A percentile compares a stretch with the other conserved stretches of the same genome.
These are phyloP conservation scores for Thymelicus lineola DNA, from an alignment of 2,888 invertebrate genomes.

Conservation along the genomic window DNA sequence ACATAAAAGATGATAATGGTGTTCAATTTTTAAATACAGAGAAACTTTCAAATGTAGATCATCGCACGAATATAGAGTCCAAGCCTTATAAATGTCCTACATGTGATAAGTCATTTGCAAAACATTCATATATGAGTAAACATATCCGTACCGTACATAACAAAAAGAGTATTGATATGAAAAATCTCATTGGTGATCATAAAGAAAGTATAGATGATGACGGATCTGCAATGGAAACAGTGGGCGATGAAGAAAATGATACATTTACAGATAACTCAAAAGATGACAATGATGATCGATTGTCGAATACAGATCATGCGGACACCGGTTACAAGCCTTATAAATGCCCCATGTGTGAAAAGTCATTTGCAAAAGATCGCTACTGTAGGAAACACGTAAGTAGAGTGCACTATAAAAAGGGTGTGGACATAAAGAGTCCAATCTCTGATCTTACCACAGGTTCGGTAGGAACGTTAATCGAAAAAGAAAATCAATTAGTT, in stretches of 20 bases:
- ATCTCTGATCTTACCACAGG: background rate
- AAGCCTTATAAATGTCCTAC: slow-evolving; percentile 12
- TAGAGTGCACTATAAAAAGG: slow-evolving; percentile 13
- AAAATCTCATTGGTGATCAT: background rate
- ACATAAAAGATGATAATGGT: slow-evolving; percentile 1
- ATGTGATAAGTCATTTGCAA: slow-evolving; percentile 19
- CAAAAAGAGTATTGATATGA: slow-evolving; percentile 9
- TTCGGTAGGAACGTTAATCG: background rate
- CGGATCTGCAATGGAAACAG: slow-evolving; percentile 40
- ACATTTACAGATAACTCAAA: slow-evolving; percentile 19
- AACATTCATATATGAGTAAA: slow-evolving; percentile 19
- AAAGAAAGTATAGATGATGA: slow-evolving; percentile 1
- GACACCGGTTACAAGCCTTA: background rate
- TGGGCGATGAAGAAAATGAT: slow-evolving; percentile 52
- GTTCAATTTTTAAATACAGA: background rate
- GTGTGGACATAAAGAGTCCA: background rate
- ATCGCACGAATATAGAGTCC: background rate
- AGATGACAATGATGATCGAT: slow-evolving; percentile 14
- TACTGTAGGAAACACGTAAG: slow-evolving; percentile 1
- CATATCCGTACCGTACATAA: slow-evolving; percentile 24
- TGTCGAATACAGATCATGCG: slow-evolving; percentile 19
- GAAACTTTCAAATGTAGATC: background rate
- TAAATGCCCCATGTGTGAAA: slow-evolving; percentile 9
- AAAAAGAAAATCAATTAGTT: background rate
- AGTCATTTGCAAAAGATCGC: slow-evolving; percentile 8